Conservation (phyloP, 2,888 invertebrate genomes). For the Antitype chi region DNA sequence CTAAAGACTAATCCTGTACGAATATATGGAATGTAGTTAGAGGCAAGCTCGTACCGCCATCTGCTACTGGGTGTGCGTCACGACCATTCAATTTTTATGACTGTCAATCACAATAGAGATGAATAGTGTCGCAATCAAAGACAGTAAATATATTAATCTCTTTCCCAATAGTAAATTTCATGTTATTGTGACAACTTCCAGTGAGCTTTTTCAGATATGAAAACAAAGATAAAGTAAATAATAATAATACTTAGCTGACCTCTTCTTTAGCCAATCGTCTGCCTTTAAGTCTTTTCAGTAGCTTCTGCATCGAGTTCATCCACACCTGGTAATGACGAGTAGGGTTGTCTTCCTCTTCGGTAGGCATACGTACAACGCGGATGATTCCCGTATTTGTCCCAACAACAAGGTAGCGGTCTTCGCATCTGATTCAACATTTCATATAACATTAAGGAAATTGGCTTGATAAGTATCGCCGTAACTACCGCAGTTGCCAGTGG, state of each 20-base stretch:
- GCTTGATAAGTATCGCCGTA: neutral
- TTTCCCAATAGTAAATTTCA: neutral
- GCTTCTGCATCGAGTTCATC: constrained; percentile 77
- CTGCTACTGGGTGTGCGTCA: neutral
- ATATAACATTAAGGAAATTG: neutral
- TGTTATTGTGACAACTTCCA: neutral
- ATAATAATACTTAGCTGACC: constrained; percentile 62
- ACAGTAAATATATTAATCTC: no score
- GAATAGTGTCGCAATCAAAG: no score
- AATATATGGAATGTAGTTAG: neutral
- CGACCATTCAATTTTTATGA: neutral
- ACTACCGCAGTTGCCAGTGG: neutral
- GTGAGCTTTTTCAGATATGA: no score
- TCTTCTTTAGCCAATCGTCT: constrained; percentile 86
- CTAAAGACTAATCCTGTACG: neutral
- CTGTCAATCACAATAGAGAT: no score
- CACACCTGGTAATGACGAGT: constrained; percentile 77
- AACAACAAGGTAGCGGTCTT: constrained; percentile 78
- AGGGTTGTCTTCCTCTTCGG: constrained; percentile 80
- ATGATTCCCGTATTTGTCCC: constrained; percentile 87
- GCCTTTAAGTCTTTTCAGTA: constrained; percentile 85
- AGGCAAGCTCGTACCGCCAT: neutral
- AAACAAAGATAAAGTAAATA: neutral
- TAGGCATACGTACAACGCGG: constrained; percentile 83
- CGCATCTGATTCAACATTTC: constrained; percentile 75